Evolutionary conservation across 2,113 vertebrate genomes (phyloP).

Genomic region (Aspidoscelis tigris): DNA sequence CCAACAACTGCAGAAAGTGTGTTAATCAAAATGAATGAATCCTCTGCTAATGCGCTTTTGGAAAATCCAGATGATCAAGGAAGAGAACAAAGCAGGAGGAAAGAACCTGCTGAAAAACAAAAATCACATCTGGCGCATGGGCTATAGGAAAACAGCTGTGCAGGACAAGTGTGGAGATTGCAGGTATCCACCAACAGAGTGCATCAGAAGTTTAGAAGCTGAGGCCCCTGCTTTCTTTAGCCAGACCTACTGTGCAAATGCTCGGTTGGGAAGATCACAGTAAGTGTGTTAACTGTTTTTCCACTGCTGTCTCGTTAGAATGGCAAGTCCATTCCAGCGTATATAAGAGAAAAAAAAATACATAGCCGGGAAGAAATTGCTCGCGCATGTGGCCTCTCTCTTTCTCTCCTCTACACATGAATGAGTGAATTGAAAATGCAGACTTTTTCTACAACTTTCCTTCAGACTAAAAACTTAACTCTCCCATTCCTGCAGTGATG

Average conservation of each 20-base stretch:
- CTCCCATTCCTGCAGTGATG: slow-evolving; percentile 16
- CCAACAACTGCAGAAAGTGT: slow-evolving; percentile 1
- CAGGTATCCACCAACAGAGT: slow-evolving; percentile 66
- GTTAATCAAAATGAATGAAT: background rate
- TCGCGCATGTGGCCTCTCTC: no score
- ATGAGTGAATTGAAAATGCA: background rate
- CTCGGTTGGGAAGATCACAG: slow-evolving; percentile 67
- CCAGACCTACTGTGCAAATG: slow-evolving; percentile 58
- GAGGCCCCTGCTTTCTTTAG: slow-evolving; percentile 46
- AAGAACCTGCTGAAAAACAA: slow-evolving; percentile 33
- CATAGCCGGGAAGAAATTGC: slow-evolving; percentile 54
- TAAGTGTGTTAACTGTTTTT: slow-evolving; percentile 81
- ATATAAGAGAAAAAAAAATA: slow-evolving; percentile 59
- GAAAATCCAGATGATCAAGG: slow-evolving; percentile 39
- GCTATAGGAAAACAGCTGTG: slow-evolving; percentile 25
- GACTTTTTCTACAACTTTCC: slow-evolving; percentile 8
- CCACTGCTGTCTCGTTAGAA: slow-evolving; percentile 77
- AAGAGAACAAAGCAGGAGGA: slow-evolving; percentile 24
- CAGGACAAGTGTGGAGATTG: slow-evolving; percentile 52
- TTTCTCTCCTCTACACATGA: background rate
- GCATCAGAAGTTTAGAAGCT: slow-evolving; percentile 67
- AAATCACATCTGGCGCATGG: slow-evolving; percentile 20
- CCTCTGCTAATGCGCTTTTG: background rate
- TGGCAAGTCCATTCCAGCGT: slow-evolving; percentile 57
- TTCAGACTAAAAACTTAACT: slow-evolving; percentile 58